A percentile compares a stretch with the other conserved stretches of the same genome.
These are phyloP conservation scores for Carcharodon carcharias DNA, from an alignment of 2,797 vertebrate species.

Conservation along the genomic window DNA sequence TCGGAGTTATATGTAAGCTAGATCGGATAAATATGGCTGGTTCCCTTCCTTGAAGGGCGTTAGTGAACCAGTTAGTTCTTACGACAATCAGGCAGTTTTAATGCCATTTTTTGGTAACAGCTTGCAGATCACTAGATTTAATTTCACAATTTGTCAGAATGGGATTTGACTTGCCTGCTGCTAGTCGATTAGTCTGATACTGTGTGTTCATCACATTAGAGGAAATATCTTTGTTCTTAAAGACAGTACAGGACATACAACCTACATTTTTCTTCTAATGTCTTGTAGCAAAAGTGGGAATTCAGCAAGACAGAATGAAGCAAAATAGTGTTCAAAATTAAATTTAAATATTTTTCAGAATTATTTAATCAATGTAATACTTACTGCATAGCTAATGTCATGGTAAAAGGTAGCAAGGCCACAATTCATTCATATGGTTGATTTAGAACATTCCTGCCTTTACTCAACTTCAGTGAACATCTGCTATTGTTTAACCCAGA, in stretches of 20 bases:
- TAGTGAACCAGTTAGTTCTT: neutral
- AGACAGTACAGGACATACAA: neutral
- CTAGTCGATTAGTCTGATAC: neutral
- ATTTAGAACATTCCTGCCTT: neutral
- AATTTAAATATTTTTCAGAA: neutral
- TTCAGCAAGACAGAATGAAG: neutral
- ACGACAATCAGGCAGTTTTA: neutral
- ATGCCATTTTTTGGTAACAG: neutral
- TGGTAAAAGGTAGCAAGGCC: neutral
- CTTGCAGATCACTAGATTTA: neutral
- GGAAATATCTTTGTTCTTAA: neutral
- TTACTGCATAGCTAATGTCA: neutral
- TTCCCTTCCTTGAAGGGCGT: neutral
- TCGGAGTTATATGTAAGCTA: neutral
- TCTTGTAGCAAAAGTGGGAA: neutral
- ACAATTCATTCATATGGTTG: neutral
- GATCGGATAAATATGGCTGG: too few relatives aligned
- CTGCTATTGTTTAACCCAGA: neutral
- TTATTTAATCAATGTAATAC: neutral
- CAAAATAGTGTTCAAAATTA: neutral
- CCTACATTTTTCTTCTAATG: neutral
- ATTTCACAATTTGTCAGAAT: neutral
- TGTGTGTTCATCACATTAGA: neutral
- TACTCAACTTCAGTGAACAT: neutral
- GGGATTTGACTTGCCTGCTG: neutral